A percentile compares a stretch with the other conserved stretches of the same genome.
phyloP scores from a whole-genome alignment of 2,113 vertebrate genomes.

The Trachemys scripta region DNA sequence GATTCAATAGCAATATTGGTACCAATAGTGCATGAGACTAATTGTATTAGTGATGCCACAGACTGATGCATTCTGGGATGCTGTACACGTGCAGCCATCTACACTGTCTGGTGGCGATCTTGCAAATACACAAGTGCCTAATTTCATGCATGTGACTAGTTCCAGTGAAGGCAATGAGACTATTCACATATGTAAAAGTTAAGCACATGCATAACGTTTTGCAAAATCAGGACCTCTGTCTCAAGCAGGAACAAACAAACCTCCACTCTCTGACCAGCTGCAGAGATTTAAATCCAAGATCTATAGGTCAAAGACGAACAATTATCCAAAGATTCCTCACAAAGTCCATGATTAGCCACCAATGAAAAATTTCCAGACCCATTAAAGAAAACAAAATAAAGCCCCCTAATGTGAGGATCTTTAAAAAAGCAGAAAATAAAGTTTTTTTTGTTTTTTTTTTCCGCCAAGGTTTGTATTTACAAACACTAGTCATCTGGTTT shows the following conservation, averaged over 20 bases:
- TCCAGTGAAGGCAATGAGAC: not conserved
- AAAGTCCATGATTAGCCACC: not conserved
- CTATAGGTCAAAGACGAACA: not conserved
- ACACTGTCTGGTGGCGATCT: not conserved
- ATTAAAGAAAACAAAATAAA: slow-evolving; percentile 9
- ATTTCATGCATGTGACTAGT: not conserved
- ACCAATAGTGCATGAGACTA: not conserved
- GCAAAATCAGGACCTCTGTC: fast-evolving
- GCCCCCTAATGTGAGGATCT: not conserved
- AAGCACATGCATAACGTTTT: not conserved
- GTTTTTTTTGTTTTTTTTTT: not conserved
- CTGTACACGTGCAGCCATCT: fast-evolving
- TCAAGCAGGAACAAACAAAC: not conserved
- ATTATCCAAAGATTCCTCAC: not conserved
- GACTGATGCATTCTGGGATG: not conserved
- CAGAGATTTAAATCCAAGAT: not conserved
- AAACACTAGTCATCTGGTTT: not conserved
- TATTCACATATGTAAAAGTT: not conserved
- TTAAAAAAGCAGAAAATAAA: not conserved
- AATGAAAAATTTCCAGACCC: not conserved
- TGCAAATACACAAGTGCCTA: not conserved
- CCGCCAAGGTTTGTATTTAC: fast-evolving
- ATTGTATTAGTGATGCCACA: not conserved
- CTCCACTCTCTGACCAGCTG: not conserved
- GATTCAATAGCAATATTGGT: not conserved